Evolutionary conservation across 2,888 invertebrate genomes (phyloP).

Genomic region (Cataglyphis altisquamis): DNA sequence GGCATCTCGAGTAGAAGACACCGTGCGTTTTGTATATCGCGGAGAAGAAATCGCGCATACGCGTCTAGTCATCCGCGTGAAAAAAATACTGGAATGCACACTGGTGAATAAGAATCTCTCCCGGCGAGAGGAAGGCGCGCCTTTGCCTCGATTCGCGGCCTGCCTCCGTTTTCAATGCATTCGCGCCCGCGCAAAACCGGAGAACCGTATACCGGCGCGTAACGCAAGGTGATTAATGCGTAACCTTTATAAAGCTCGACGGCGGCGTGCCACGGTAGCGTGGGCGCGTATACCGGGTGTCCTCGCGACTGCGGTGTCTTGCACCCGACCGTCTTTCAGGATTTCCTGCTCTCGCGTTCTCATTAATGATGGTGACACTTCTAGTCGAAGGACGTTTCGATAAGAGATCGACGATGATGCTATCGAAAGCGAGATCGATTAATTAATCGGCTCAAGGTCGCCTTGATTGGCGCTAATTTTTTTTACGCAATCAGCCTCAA

Average conservation of each 20-base stretch:
- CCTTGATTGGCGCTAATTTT: conserved; percentile 46
- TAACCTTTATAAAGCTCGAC: conserved; percentile 76
- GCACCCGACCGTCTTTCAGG: neutral
- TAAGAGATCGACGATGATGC: neutral
- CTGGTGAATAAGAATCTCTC: conserved; percentile 73
- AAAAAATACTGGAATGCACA: conserved; percentile 41
- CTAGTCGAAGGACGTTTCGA: neutral
- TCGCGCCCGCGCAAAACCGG: conserved; percentile 68
- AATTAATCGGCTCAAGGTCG: conserved; percentile 50
- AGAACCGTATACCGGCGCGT: conserved; percentile 70
- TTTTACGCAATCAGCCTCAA: conserved; percentile 60
- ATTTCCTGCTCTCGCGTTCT: neutral
- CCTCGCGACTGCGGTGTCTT: neutral
- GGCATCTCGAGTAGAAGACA: neutral
- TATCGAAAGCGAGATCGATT: conserved; percentile 15
- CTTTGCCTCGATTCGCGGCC: conserved; percentile 76
- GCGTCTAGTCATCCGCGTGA: conserved; percentile 51
- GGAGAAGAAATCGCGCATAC: conserved; percentile 51
- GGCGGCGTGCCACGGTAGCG: conserved; percentile 53
- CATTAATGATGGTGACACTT: neutral
- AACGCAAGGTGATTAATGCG: conserved; percentile 76
- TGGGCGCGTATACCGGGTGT: conserved; percentile 63
- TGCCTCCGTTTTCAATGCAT: conserved; percentile 73
- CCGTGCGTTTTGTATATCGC: conserved; percentile 26
- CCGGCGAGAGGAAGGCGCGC: conserved; percentile 79